These are phyloP conservation scores for Hippocampus guttulatus DNA, from an alignment of 2,113 vertebrate species.

Conservation along the genomic window DNA sequence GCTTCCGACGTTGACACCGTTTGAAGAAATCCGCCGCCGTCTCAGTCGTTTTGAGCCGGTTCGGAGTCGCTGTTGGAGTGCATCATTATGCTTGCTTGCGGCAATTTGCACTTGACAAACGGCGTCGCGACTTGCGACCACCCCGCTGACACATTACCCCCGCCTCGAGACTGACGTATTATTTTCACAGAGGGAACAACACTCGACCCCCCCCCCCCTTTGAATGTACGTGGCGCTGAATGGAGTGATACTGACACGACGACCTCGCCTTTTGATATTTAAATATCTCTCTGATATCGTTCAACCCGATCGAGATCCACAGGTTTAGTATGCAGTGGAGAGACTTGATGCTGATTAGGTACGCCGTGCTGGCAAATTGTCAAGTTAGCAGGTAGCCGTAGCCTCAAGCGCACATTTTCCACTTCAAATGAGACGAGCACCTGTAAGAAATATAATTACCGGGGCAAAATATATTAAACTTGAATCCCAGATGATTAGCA, in stretches of 20 bases:
- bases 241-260: background rate
- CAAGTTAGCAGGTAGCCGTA: background rate
- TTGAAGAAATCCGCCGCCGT: slow-evolving; percentile 48
- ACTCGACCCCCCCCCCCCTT: background rate
- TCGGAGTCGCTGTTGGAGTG: slow-evolving; percentile 56
- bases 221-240: background rate
- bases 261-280: background rate
- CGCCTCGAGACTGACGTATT: slow-evolving; percentile 13
- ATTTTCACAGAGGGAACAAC: slow-evolving; percentile 16
- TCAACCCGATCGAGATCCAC: background rate
- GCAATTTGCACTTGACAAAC: slow-evolving; percentile 49
- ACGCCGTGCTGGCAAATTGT: slow-evolving; percentile 1
- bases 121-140: slow-evolving; percentile 17
- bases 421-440: background rate
- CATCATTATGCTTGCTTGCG: slow-evolving; percentile 46
- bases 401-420: background rate
- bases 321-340: slow-evolving; percentile 2
- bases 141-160: slow-evolving; percentile 25
- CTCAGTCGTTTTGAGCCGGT: slow-evolving; percentile 32
- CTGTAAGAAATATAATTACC: background rate
- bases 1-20: slow-evolving; percentile 49
- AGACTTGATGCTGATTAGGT: slow-evolving; percentile 1
- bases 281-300: background rate
- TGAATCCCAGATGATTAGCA: background rate
- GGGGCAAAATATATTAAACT: background rate